Evolutionary conservation across 2,113 vertebrate genomes (phyloP), one percentile per base, ranked within the genome.

Genomic region (Microcebus griseorufus): DNA sequence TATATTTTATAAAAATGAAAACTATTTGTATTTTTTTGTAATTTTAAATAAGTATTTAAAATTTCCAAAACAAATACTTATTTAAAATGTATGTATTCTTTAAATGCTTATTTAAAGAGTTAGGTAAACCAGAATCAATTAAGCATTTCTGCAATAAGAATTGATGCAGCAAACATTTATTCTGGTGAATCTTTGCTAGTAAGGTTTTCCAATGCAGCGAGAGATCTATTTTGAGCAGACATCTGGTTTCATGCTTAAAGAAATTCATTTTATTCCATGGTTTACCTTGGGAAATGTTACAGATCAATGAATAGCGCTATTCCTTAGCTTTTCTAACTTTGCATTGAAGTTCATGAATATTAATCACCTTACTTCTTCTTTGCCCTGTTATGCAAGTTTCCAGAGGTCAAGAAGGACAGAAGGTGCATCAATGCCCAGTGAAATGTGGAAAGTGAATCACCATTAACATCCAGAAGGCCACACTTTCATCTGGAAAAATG

Each of bases 281-380:
- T 55, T 93, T 93, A 93, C 82, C 70, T 92, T 60, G 65, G 86
- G 67, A 95, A 89, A 89, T 67, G 90, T 94, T 95, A 91, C 89
- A 81, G 87, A 88, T 96, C 90, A 91, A 51, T 89, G 90, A 91
- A 29, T 9, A 88, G 29, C 39, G 11, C 67, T 16, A 53, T 67
- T 82, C 53, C 58, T 72, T 65, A 32, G 25, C 51, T 81, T 93
- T 86, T 81, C 42, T n/a, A 45, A 9, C 58, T 91, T 81, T 55
- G 12, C 78, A 29, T 22, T 58, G 67, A 48, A 11, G 23, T 60
- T 94, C 81, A 97, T 94, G 48, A 90, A 88, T 96, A 91, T 91
- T 96, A 80, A 93, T 78, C 60, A 81, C 22, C 16, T 58, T 18
- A 22, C 14, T 45, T 64, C 11, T 34, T 93, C 60, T 58, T 90